A percentile compares a stretch with the other conserved stretches of the same genome.
Evolutionary conservation across 2,797 vertebrate species (phyloP).

Genomic region (Sebastes baramenuke): DNA sequence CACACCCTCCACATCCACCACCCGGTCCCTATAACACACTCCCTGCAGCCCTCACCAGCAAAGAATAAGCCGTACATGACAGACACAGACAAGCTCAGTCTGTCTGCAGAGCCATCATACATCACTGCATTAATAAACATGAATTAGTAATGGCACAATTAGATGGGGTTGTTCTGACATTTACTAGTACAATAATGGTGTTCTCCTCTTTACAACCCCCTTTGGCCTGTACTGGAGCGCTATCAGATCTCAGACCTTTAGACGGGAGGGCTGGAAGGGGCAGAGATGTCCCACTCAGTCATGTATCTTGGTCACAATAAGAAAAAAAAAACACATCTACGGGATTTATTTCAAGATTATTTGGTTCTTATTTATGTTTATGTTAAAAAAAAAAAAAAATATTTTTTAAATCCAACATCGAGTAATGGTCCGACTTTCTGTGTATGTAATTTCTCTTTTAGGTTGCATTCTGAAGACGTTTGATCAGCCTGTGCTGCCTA

Average conservation of each 20-base stretch:
- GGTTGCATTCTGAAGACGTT: conserved; percentile 64
- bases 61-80: conserved; percentile 67
- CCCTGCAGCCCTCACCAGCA: conserved; percentile 60
- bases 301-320: conserved; percentile 4
- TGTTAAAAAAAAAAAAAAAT: not conserved
- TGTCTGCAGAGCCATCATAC: conserved; percentile 74
- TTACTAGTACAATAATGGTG: conserved; percentile 75
- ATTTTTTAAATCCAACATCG: not conserved
- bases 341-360: not conserved
- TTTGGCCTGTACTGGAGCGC: conserved; percentile 46
- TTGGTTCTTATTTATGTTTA: conserved; percentile 2
- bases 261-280: conserved; percentile 23
- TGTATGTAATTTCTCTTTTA: conserved; percentile 47
- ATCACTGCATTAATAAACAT: conserved; percentile 83
- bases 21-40: conserved; percentile 38
- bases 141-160: conserved; percentile 84
- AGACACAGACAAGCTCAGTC: conserved; percentile 66
- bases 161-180: conserved; percentile 75
- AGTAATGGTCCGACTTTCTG: not conserved
- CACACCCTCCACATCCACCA: conserved; percentile 50
- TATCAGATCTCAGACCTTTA: conserved; percentile 55
- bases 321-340: not conserved
- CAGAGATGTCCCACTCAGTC: conserved; percentile 17
- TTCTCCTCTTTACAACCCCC: conserved; percentile 57
- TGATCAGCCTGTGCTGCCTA: conserved; percentile 64